phyloP scores from a whole-genome alignment of 2,113 vertebrate genomes.

The Mormyrus lacerda region DNA sequence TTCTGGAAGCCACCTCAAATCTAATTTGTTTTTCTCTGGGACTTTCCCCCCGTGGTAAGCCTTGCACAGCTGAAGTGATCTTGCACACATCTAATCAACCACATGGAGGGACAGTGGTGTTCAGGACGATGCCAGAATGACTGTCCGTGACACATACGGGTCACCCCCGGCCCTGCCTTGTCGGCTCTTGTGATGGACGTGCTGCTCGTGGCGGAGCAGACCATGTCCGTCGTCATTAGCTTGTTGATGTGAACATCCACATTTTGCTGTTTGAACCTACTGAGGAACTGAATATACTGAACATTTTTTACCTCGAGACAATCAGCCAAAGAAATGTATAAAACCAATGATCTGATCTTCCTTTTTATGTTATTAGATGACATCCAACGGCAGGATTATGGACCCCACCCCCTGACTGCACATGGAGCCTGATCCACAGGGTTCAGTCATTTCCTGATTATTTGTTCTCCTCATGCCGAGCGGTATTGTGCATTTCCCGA shows the following conservation, averaged over 20 bases:
- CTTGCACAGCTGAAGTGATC: not conserved
- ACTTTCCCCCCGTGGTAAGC: not conserved
- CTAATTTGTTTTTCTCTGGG: not conserved
- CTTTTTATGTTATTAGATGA: not conserved
- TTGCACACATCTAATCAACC: not conserved
- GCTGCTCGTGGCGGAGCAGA: not conserved
- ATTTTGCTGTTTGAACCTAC: not conserved
- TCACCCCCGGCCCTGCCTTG: not conserved
- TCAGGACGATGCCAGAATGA: not conserved
- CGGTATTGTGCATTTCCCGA: not conserved
- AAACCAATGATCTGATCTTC: not conserved
- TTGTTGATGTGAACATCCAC: not conserved
- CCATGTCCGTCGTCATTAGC: not conserved
- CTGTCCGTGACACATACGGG: not conserved
- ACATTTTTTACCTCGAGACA: not conserved
- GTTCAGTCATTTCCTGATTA: not conserved
- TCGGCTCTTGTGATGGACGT: not conserved
- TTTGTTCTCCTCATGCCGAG: not conserved
- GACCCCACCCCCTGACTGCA: too few relatives aligned
- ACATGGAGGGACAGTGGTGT: not conserved
- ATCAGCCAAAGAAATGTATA: not conserved
- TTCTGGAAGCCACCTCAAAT: not conserved
- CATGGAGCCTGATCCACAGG: not conserved
- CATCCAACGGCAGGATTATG: not conserved
- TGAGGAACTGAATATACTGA: not conserved